Conservation (phyloP, 2,797 vertebrate species). For the Siniperca scherzeri region DNA sequence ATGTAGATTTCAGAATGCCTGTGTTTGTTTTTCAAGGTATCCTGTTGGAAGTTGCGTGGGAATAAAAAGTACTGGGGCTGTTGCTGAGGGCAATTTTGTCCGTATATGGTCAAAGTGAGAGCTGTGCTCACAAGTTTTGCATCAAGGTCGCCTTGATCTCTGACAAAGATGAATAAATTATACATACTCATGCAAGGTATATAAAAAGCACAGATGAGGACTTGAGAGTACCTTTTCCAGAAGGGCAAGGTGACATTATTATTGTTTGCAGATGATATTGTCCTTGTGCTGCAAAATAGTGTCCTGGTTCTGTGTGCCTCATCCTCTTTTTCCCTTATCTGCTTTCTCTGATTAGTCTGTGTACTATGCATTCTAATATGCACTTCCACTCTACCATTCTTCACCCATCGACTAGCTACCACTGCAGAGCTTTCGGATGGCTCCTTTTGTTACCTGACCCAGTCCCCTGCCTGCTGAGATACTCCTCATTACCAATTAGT, state of each 20-base stretch:
- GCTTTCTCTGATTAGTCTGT: not conserved
- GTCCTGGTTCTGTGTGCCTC: not conserved
- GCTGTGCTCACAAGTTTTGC: not conserved
- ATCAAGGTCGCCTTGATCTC: not conserved
- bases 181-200: not conserved
- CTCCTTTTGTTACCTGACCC: not conserved
- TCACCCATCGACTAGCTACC: not conserved
- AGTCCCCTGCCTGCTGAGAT: not conserved
- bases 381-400: not conserved
- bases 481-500: not conserved
- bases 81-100: not conserved
- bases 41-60: not conserved
- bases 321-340: too few species aligned
- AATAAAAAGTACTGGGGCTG: not conserved
- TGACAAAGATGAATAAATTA: too few species aligned
- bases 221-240: not conserved
- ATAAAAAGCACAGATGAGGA: not conserved
- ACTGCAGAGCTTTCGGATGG: not conserved
- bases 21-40: not conserved
- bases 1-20: conserved; percentile 2
- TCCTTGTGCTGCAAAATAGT: not conserved
- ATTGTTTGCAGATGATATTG: not conserved
- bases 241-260: too few species aligned
- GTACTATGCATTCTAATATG: not conserved
- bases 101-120: not conserved